phyloP scores from a whole-genome alignment of 2,113 vertebrate genomes.

The Tetrao urogallus region DNA sequence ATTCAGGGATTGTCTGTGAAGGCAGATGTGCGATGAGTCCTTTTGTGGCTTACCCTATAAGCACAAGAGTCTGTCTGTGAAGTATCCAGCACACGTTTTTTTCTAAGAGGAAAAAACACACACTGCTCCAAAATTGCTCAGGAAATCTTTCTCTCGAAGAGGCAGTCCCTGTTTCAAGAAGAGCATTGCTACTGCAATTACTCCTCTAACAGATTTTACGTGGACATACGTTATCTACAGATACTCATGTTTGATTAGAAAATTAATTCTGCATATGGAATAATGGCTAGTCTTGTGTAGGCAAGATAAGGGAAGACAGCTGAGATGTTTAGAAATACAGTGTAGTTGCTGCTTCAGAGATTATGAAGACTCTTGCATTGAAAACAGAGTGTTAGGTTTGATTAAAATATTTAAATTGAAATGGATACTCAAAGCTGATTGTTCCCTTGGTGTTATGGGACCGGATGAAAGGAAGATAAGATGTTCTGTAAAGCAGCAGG shows the following conservation, averaged over 20 bases:
- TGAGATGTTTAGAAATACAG: fast-evolving
- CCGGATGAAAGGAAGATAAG: neutral
- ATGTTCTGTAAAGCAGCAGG: neutral
- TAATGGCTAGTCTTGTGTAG: neutral
- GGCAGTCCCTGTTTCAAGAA: neutral
- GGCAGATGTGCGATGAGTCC: slow-evolving; percentile 13
- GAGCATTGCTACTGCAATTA: neutral
- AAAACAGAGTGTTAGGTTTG: neutral
- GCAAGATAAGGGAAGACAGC: neutral
- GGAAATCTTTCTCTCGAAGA: neutral
- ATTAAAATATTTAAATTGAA: neutral
- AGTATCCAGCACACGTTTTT: neutral
- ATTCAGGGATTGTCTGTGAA: neutral
- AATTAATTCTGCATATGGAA: neutral
- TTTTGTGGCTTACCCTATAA: neutral
- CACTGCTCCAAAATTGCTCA: neutral
- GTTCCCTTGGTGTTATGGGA: neutral
- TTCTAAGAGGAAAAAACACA: neutral
- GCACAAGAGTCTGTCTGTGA: neutral
- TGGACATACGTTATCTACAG: neutral
- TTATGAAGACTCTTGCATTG: neutral
- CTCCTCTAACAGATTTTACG: neutral
- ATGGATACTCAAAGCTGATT: neutral
- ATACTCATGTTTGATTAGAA: neutral
- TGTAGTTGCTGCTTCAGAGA: neutral